Conservation (phyloP, 2,797 vertebrate genomes). For the Alosa sapidissima region DNA sequence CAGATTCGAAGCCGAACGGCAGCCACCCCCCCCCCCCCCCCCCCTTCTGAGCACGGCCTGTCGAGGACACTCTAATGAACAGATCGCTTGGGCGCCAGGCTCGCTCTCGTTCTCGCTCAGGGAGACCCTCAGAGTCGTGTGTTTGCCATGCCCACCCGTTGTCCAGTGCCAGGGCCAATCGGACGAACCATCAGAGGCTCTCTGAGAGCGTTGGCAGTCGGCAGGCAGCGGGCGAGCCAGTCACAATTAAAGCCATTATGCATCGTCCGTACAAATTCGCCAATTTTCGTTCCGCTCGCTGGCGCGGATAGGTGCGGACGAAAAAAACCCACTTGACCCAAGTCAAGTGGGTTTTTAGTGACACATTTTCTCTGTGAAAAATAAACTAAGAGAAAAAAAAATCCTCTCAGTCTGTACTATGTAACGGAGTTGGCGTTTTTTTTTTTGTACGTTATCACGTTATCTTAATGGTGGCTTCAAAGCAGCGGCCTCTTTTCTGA, state of each 20-base stretch:
- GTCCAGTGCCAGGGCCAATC: slow-evolving; percentile 47
- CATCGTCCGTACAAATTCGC: slow-evolving; percentile 42
- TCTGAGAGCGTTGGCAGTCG: slow-evolving; percentile 50
- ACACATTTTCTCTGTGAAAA: background rate
- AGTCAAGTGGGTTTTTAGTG: background rate
- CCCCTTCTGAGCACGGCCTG: background rate
- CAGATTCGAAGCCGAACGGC: background rate
- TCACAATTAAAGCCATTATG: slow-evolving; percentile 52
- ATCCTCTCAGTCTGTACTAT: background rate
- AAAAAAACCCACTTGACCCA: background rate
- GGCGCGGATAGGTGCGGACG: slow-evolving; percentile 28
- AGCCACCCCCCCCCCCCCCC: background rate
- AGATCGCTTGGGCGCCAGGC: slow-evolving; percentile 37
- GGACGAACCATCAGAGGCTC: slow-evolving; percentile 52
- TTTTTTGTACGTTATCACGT: background rate
- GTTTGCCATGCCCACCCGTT: slow-evolving; percentile 46
- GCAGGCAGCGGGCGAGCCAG: slow-evolving; percentile 39
- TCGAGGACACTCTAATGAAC: slow-evolving; percentile 23
- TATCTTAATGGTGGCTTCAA: slow-evolving; percentile 1
- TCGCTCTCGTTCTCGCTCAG: slow-evolving; percentile 30
- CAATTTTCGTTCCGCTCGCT: slow-evolving; percentile 34
- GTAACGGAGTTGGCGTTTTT: background rate
- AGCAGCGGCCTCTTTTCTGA: background rate
- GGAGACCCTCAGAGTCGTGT: slow-evolving; percentile 45
- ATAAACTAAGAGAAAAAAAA: background rate